Conservation (phyloP, 2,888 invertebrate species). For the Erebia epiphron region DNA sequence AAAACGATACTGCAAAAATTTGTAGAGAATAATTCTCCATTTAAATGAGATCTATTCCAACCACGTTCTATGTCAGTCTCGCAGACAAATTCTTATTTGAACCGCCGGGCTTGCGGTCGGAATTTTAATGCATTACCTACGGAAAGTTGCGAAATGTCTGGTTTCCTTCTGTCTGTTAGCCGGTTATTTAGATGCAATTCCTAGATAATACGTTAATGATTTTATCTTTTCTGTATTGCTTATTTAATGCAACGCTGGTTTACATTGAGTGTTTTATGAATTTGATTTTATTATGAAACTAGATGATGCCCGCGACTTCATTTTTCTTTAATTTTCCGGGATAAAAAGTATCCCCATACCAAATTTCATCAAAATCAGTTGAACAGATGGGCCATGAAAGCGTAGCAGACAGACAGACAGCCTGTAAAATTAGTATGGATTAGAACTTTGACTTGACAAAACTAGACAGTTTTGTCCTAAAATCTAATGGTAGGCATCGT, state of each 20-base stretch:
- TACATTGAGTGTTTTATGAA: background rate
- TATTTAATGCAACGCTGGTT: conserved; percentile 17
- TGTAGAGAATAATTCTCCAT: background rate
- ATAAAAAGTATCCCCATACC: no score
- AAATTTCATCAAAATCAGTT: no score
- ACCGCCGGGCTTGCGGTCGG: conserved; percentile 21
- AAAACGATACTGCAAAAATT: background rate
- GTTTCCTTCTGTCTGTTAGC: conserved; percentile 20
- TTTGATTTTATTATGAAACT: background rate
- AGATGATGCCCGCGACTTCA: no score
- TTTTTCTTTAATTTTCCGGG: no score
- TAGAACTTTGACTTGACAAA: no score
- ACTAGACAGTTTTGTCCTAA: no score
- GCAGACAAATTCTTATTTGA: conserved; percentile 35
- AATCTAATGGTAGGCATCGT: no score
- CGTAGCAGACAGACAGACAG: no score
- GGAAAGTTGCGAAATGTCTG: conserved; percentile 24
- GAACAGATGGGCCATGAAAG: no score
- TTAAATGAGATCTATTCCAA: conserved; percentile 16
- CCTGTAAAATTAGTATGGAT: no score
- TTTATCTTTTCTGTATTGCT: conserved; percentile 20
- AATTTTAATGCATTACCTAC: conserved; percentile 28
- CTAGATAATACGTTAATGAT: conserved; percentile 21
- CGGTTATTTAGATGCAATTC: conserved; percentile 23
- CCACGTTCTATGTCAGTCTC: conserved; percentile 23